Percentiles rank a stretch among this genome's conserved stretches.
Conservation (phyloP, 2,888 invertebrate genomes). For the Ischnura elegans region DNA sequence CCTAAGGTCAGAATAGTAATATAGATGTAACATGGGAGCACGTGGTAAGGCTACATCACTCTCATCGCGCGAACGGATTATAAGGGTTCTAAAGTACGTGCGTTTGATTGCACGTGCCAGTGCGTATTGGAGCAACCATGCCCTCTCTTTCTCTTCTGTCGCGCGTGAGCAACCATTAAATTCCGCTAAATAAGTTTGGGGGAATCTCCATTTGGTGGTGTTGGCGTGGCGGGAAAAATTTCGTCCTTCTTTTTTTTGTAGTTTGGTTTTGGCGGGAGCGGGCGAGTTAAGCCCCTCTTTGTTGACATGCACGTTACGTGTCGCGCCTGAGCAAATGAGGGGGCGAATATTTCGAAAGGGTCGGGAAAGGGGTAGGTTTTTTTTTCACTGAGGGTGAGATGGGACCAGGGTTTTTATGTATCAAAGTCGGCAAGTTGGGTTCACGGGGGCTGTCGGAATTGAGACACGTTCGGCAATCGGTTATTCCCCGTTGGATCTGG, state of each 20-base stretch:
- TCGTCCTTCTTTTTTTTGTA: neutral
- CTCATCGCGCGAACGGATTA: too few species aligned
- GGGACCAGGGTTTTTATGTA: neutral
- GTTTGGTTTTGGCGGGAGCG: neutral
- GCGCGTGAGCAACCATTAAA: neutral
- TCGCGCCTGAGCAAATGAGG: conserved; percentile 22
- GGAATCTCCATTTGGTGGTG: neutral
- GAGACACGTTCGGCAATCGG: neutral
- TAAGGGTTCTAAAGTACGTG: too few species aligned
- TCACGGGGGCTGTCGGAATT: neutral
- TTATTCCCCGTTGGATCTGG: neutral
- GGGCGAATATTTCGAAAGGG: neutral
- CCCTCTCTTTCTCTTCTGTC: too few species aligned
- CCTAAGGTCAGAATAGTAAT: too few species aligned
- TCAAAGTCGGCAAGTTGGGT: neutral
- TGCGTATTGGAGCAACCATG: neutral
- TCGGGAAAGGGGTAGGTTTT: neutral
- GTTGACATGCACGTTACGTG: conserved; percentile 26
- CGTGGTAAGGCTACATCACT: too few species aligned
- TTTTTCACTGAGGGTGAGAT: neutral
- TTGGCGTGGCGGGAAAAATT: neutral
- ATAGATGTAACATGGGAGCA: too few species aligned
- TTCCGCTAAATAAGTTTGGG: conserved; percentile 34
- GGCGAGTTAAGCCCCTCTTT: neutral
- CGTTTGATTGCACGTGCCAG: neutral